Evolutionary conservation across 1,140 invertebrate genomes (phyloP).

Genomic region (Callitettix versicolor): DNA sequence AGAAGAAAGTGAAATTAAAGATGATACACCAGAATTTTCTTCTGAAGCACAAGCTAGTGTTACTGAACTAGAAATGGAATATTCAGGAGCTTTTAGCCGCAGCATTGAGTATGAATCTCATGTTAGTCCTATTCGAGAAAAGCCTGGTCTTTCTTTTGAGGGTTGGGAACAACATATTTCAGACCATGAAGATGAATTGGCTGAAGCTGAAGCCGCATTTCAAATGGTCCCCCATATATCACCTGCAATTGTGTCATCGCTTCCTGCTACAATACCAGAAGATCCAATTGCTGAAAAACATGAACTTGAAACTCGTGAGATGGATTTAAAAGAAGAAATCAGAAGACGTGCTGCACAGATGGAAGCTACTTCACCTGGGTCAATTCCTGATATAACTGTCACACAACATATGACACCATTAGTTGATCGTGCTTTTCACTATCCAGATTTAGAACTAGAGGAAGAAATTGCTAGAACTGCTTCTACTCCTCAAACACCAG

Average conservation of each 20-base stretch:
- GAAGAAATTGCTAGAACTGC: slow-evolving; percentile 15
- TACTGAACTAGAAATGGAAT: slow-evolving; percentile 27
- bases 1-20: slow-evolving; percentile 32
- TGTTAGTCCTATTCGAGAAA: slow-evolving; percentile 27
- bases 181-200: slow-evolving; percentile 33
- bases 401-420: slow-evolving; percentile 48
- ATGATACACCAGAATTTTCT: slow-evolving; percentile 30
- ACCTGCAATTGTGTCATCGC: slow-evolving; percentile 31
- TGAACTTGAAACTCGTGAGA: slow-evolving; percentile 36
- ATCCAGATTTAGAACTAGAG: slow-evolving; percentile 41
- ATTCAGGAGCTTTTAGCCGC: slow-evolving; percentile 26
- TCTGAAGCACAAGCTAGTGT: slow-evolving; percentile 28
- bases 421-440: slow-evolving; percentile 35
- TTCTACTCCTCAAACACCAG: slow-evolving; percentile 44
- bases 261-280: slow-evolving; percentile 40
- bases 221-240: slow-evolving; percentile 36
- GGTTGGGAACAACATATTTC: slow-evolving; percentile 18
- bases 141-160: slow-evolving; percentile 10
- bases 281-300: slow-evolving; percentile 41
- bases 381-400: slow-evolving; percentile 56
- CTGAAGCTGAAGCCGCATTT: slow-evolving; percentile 40
- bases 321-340: slow-evolving; percentile 36
- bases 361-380: slow-evolving; percentile 36
- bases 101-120: slow-evolving; percentile 26
- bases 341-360: slow-evolving; percentile 31